Evolutionary conservation across 2,113 vertebrate genomes (phyloP).

Genomic region (Entelurus aequoreus): DNA sequence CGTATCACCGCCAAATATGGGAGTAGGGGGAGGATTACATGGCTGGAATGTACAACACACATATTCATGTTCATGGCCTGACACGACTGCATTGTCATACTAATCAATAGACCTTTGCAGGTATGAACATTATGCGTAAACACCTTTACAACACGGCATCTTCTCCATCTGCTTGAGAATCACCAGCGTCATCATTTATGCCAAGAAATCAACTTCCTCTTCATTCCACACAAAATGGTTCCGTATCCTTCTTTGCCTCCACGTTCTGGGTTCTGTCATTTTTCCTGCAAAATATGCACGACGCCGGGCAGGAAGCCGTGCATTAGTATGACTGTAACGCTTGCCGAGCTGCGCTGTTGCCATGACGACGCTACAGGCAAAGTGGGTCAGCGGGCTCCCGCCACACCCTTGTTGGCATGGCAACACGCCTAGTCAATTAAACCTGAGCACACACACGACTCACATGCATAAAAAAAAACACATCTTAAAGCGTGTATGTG

Average conservation of each 20-base stretch:
- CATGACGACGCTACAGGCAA: constrained; percentile 64
- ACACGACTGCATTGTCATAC: background rate
- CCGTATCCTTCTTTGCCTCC: constrained; percentile 5
- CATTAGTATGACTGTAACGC: constrained; percentile 27
- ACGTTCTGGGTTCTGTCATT: background rate
- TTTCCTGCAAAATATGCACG: background rate
- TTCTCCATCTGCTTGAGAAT: constrained; percentile 13
- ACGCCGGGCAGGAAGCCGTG: background rate
- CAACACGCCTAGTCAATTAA: constrained; percentile 62
- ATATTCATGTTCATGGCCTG: background rate
- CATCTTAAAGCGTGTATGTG: too few relatives aligned
- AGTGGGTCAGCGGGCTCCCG: constrained; percentile 65
- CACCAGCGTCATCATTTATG: background rate
- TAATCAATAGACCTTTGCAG: constrained; percentile 6
- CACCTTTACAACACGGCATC: constrained; percentile 13
- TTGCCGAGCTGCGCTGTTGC: constrained; percentile 44
- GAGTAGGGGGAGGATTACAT: constrained; percentile 51
- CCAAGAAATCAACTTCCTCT: constrained; percentile 1
- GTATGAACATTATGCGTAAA: constrained; percentile 1
- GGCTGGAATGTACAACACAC: constrained; percentile 23
- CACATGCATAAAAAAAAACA: constrained; percentile 15
- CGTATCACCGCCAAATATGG: constrained; percentile 37
- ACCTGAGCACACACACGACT: constrained; percentile 43
- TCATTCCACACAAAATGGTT: constrained; percentile 22
- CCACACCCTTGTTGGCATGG: constrained; percentile 63